Evolutionary conservation across 2,888 invertebrate species (phyloP).

Genomic region (Acrobasis consociella): DNA sequence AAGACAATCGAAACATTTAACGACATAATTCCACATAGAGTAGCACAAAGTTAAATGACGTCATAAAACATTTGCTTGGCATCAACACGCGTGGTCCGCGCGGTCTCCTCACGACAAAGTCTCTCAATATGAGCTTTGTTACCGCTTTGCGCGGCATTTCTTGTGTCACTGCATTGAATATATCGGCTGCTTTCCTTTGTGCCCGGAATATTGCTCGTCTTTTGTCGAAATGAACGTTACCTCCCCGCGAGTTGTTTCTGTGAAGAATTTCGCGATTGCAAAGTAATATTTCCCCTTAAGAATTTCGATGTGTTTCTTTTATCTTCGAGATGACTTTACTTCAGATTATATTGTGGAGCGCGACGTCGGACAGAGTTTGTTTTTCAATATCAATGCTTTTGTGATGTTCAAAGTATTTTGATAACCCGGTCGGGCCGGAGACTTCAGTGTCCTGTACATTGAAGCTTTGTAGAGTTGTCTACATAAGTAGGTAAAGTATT

Average conservation of each 20-base stretch:
- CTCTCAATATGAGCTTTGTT: conserved; percentile 80
- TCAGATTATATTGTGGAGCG: conserved; percentile 70
- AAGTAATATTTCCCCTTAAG: conserved; percentile 82
- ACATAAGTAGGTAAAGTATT: not conserved
- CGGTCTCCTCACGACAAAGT: conserved; percentile 46
- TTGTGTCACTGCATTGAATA: conserved; percentile 83
- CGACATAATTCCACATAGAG: not conserved
- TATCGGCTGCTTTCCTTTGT: conserved; percentile 81
- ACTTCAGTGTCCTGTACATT: not conserved
- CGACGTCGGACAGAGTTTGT: conserved; percentile 63
- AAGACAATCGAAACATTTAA: not conserved
- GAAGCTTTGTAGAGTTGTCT: not conserved
- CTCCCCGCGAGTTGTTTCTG: conserved; percentile 80
- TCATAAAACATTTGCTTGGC: conserved; percentile 14
- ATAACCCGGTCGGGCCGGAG: conserved; percentile 6
- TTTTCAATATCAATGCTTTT: conserved; percentile 54
- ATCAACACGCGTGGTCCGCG: conserved; percentile 33
- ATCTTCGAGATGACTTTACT: conserved; percentile 78
- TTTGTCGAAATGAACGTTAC: conserved; percentile 81
- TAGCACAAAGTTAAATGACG: conserved; percentile 11
- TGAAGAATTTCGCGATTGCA: conserved; percentile 80
- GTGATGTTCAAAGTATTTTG: conserved; percentile 34
- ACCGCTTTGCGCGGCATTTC: conserved; percentile 78
- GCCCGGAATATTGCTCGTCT: conserved; percentile 81
- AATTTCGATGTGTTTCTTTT: conserved; percentile 80